Base-by-base conservation (phyloP, 2,797 vertebrate genomes). In the Bothrops alternatus region DNA sequence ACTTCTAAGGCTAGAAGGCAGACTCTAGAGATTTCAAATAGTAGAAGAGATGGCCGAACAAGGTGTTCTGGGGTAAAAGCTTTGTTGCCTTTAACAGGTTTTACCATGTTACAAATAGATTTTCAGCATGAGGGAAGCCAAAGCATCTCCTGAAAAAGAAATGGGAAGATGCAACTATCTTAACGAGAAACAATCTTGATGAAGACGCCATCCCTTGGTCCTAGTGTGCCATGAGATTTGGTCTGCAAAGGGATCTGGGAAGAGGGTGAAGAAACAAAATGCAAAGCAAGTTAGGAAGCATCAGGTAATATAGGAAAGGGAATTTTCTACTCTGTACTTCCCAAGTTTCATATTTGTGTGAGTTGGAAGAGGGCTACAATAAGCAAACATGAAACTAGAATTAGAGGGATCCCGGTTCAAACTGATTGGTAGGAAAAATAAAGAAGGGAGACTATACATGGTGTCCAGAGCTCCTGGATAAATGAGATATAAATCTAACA, bases 171-270 rank as follows among this genome's bases (percentile, higher is more conserved):
- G 1, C 0, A 92, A 93, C 90, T 89, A 91, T 92, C 93, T 95
- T 96, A 97, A 93, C 97, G 97, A 73, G 96, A 87, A 73, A 97
- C 92, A 56, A 99, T 96, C 96, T 98, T 97, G 93, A 99, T 96
- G 94, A 97, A 98, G 94, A 99, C 95, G 7, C 99, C 99, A 25
- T 99, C 97, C 95, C 98, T 98, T 1, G 99, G 99, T 95, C 98
- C 97, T 1, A 99, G 97, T 1, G 98, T 99, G 93, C 97, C 98
- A 25, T 95, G 95, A 0, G 98, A 98, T 96, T 98, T 99, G 94
- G 99, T 94, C 95, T 98, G 98, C 89, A 99, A 98, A 86, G 99
- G 99, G 96, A 99, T 97, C 99, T 99, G 93, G 7, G 97, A 86
- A 99, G 97, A 85, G 98, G 98, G 96, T 98, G 97, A 98, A 99